These are phyloP conservation scores for Oegoconia quadripuncta DNA, from an alignment of 2,888 invertebrate species.

Conservation along the genomic window DNA sequence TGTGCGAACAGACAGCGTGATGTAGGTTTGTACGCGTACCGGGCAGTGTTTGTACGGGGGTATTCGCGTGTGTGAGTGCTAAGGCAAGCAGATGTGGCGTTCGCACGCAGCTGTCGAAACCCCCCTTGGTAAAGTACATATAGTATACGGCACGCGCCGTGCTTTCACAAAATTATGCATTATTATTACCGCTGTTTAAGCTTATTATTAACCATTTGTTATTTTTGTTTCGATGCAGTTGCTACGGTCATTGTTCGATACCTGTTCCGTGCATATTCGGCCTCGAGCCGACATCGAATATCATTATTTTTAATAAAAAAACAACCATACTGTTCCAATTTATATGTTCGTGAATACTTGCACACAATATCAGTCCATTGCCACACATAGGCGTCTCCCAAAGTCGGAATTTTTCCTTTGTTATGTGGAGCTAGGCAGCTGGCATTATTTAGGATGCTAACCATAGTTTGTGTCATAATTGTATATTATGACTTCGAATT, in stretches of 20 bases:
- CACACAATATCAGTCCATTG: no score
- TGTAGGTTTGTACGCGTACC: slow-evolving; percentile 27
- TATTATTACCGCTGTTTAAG: slow-evolving; percentile 64
- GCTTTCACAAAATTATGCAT: slow-evolving; percentile 73
- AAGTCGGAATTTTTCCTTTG: no score
- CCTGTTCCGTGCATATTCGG: background rate
- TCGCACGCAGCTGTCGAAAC: slow-evolving; percentile 66
- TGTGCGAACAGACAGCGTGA: slow-evolving; percentile 22
- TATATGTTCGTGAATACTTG: no score
- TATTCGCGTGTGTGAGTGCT: slow-evolving; percentile 33
- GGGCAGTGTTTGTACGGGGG: slow-evolving; percentile 8
- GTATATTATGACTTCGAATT: no score
- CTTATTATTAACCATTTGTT: slow-evolving; percentile 53
- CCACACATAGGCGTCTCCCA: no score
- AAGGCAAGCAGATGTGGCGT: slow-evolving; percentile 65
- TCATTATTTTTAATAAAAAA: slow-evolving; percentile 4
- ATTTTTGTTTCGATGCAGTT: slow-evolving; percentile 59
- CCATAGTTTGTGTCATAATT: no score
- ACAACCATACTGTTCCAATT: no score
- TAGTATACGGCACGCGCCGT: slow-evolving; percentile 66
- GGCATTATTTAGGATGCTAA: no score
- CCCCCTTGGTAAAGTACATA: slow-evolving; percentile 49
- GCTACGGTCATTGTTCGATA: slow-evolving; percentile 30
- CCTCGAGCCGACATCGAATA: background rate
- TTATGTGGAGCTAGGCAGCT: no score